Conservation (phyloP, 2,888 invertebrate species). For the Ceraclea dissimilis region DNA sequence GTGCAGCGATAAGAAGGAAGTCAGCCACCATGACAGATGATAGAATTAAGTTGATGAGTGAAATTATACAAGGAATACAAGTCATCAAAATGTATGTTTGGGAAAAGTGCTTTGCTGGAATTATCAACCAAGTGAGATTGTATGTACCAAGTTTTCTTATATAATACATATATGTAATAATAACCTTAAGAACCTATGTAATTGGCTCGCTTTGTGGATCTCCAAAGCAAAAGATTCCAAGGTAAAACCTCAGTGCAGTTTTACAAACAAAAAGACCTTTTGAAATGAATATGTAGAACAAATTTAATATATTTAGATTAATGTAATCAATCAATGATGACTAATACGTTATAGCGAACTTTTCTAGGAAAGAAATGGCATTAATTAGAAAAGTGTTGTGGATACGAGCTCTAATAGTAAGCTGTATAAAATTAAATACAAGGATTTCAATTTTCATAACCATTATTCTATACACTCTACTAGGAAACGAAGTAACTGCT, state of each 20-base stretch:
- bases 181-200: no score
- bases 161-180: not conserved
- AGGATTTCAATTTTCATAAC: slow-evolving; percentile 72
- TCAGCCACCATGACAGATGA: slow-evolving; percentile 78
- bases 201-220: no score
- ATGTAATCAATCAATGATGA: not conserved
- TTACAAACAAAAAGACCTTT: no score
- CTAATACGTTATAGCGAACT: no score
- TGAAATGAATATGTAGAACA: not conserved
- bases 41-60: slow-evolving; percentile 82
- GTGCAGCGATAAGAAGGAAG: slow-evolving; percentile 55
- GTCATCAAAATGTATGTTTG: slow-evolving; percentile 88
- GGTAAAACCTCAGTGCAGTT: no score
- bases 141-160: no score
- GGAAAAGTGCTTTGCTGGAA: slow-evolving; percentile 69
- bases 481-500: slow-evolving; percentile 60
- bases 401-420: slow-evolving; percentile 59
- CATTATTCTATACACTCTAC: slow-evolving; percentile 58
- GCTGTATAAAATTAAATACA: slow-evolving; percentile 68
- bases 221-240: no score
- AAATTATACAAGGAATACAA: slow-evolving; percentile 74
- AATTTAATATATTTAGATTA: not conserved
- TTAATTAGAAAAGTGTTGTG: slow-evolving; percentile 59
- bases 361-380: slow-evolving; percentile 56
- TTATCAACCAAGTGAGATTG: slow-evolving; percentile 68